Conservation (phyloP, 2,113 vertebrate genomes). For the Oxyura jamaicensis region DNA sequence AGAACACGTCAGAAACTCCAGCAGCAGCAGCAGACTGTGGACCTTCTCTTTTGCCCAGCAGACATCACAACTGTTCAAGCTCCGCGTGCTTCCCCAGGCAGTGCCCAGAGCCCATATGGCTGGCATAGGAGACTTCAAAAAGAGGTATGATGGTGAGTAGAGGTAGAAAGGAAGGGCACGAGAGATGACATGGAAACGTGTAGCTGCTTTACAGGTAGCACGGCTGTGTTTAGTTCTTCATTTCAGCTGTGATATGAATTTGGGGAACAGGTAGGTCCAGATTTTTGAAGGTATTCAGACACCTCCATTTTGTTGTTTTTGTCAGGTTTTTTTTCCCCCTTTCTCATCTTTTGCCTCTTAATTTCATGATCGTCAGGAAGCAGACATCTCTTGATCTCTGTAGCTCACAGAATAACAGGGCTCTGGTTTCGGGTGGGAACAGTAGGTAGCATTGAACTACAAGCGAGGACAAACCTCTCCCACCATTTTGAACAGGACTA, state of each 20-base stretch:
- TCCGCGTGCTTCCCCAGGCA: background rate
- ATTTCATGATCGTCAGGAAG: background rate
- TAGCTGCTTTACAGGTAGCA: background rate
- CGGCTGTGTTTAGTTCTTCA: too few relatives aligned
- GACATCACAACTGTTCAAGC: background rate
- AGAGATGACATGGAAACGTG: background rate
- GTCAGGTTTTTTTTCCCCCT: background rate
- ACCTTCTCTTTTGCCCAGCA: background rate
- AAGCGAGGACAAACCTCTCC: background rate
- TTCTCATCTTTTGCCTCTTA: background rate
- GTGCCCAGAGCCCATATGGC: background rate
- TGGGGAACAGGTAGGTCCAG: background rate
- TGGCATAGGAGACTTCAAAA: background rate
- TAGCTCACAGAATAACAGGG: background rate
- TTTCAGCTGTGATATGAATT: background rate
- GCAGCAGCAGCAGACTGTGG: background rate
- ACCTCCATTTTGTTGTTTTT: background rate
- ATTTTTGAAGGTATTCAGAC: background rate
- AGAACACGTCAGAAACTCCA: constrained; percentile 22
- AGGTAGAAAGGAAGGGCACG: background rate
- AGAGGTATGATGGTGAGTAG: background rate
- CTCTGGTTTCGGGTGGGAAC: background rate
- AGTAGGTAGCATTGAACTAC: background rate
- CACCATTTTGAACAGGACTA: background rate
- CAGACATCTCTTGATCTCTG: background rate